A percentile compares a stretch with the other conserved stretches of the same genome.
These are phyloP conservation scores for Gonatopus flavifemur DNA, from an alignment of 1,140 invertebrate genomes.

Conservation along the genomic window DNA sequence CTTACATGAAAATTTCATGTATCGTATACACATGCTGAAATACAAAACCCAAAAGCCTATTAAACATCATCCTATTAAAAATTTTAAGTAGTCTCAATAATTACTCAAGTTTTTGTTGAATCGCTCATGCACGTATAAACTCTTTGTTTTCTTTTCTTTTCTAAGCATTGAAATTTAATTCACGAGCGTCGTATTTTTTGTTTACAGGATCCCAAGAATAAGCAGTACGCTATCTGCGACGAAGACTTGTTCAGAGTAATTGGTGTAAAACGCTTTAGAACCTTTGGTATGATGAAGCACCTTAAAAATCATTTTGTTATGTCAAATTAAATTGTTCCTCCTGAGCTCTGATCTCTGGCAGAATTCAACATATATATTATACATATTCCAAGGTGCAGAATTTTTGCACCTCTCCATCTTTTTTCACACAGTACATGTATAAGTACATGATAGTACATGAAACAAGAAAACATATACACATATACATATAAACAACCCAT, in stretches of 20 bases:
- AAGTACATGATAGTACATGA: no score
- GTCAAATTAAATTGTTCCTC: constrained; percentile 63
- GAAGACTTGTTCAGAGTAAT: constrained; percentile 87
- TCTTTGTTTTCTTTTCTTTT: no score
- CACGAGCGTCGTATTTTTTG: constrained; percentile 23
- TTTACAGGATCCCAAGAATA: constrained; percentile 84
- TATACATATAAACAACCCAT: constrained; percentile 27
- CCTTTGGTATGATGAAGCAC: constrained; percentile 95
- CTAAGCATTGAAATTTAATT: not conserved
- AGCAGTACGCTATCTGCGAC: constrained; percentile 91
- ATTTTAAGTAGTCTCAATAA: no score
- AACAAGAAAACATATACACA: constrained; percentile 16
- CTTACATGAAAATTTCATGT: no score
- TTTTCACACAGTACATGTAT: constrained; percentile 36
- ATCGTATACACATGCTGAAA: not conserved
- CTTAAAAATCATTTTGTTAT: constrained; percentile 89
- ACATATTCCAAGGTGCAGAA: constrained; percentile 36
- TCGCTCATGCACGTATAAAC: no score
- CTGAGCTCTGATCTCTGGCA: constrained; percentile 34
- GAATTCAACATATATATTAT: constrained; percentile 42
- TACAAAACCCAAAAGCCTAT: no score
- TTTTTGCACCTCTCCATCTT: constrained; percentile 35
- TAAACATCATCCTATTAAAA: no score
- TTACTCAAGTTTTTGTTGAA: no score
- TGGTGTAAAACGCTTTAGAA: constrained; percentile 86